Evolutionary conservation across 2,797 vertebrate species (phyloP).

Genomic region (Trematomus bernacchii): DNA sequence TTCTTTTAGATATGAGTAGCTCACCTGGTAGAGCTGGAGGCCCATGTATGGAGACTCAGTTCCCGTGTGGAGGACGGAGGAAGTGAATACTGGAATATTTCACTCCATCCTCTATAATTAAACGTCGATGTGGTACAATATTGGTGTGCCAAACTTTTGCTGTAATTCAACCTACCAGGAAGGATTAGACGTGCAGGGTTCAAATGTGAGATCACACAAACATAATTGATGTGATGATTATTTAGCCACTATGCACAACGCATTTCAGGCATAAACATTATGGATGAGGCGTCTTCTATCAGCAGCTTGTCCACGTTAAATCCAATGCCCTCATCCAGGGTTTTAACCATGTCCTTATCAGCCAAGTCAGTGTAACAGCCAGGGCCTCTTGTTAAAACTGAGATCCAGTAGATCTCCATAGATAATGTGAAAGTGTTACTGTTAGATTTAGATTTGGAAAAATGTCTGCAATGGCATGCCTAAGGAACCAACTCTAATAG

Average conservation of each 20-base stretch:
- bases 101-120: constrained; percentile 25
- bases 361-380: constrained; percentile 6
- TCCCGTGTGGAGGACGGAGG: not conserved
- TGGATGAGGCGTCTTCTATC: constrained; percentile 55
- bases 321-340: constrained; percentile 34
- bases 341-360: constrained; percentile 8
- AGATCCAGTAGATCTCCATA: not conserved
- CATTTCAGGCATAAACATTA: constrained; percentile 55
- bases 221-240: constrained; percentile 34
- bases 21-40: no score
- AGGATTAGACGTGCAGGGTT: not conserved
- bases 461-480: not conserved
- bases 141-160: not conserved
- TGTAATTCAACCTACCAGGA: constrained; percentile 3
- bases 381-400: constrained; percentile 17
- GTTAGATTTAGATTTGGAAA: not conserved
- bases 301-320: constrained; percentile 65
- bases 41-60: no score
- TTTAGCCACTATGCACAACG: not conserved
- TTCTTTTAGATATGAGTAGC: no score
- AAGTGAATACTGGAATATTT: constrained; percentile 36
- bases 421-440: not conserved
- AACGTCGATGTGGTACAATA: not conserved
- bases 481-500: not conserved
- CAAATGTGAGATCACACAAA: constrained; percentile 20